These are phyloP conservation scores for Pseudochirops cupreus DNA, from an alignment of 2,797 vertebrate genomes.

Conservation along the genomic window DNA sequence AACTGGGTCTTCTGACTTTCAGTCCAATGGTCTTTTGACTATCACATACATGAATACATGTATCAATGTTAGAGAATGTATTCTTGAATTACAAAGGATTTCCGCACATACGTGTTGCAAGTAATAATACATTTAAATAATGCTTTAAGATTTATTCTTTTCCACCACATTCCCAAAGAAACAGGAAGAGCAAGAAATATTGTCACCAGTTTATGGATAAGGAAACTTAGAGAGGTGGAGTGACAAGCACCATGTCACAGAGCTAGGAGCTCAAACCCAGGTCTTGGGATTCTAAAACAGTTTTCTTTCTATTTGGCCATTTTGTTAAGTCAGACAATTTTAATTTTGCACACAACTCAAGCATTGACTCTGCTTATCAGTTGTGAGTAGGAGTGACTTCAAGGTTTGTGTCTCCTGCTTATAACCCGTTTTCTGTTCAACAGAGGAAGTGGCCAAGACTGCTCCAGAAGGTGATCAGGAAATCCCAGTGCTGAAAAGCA, in stretches of 20 bases:
- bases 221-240: not conserved
- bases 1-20: not conserved
- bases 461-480: not conserved
- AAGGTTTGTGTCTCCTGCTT: not conserved
- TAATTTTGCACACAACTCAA: not conserved
- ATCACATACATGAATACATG: not conserved
- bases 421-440: conserved; percentile 14
- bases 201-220: not conserved
- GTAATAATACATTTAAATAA: not conserved
- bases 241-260: not conserved
- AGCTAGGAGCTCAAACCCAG: not conserved
- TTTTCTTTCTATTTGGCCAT: not conserved
- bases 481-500: conserved; percentile 30
- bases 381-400: conserved; percentile 36
- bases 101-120: not conserved
- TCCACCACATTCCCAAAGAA: not conserved
- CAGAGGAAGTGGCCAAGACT: conserved; percentile 50
- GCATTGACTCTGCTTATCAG: not conserved
- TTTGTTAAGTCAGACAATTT: not conserved
- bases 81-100: not conserved
- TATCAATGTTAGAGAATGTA: not conserved
- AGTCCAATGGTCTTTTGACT: not conserved
- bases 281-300: not conserved
- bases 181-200: not conserved
- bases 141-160: not conserved